These are phyloP conservation scores for Mustelus asterias DNA, from an alignment of 2,113 vertebrate species.

Conservation along the genomic window DNA sequence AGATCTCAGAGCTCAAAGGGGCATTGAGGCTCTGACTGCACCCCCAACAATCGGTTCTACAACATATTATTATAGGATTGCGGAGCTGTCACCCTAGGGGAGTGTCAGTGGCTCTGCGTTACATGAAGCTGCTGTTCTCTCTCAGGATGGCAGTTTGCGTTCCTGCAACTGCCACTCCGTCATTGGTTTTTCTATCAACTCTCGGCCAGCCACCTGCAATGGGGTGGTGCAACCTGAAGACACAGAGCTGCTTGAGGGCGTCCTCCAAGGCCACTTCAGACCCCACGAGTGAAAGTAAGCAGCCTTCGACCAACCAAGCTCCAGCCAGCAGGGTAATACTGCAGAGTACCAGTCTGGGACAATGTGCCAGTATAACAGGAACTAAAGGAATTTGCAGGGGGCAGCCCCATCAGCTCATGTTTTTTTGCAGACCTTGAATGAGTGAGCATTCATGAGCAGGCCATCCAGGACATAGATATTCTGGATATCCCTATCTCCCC, in stretches of 20 bases:
- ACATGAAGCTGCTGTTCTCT: too few relatives aligned
- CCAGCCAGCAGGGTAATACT: background rate
- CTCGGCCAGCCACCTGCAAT: background rate
- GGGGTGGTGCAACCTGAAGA: background rate
- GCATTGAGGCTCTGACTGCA: background rate
- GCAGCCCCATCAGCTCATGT: background rate
- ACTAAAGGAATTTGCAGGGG: background rate
- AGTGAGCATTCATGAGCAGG: background rate
- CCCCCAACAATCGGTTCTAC: too few relatives aligned
- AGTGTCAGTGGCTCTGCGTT: background rate
- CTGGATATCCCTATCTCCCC: background rate
- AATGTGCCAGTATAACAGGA: background rate
- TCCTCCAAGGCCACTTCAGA: background rate
- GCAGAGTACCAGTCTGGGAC: too few relatives aligned
- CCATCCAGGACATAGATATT: background rate
- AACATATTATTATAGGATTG: background rate
- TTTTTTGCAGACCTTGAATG: background rate
- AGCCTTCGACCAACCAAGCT: background rate
- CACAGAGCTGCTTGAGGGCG: background rate
- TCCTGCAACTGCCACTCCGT: background rate
- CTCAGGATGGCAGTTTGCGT: background rate
- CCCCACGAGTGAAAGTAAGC: background rate
- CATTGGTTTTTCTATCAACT: background rate
- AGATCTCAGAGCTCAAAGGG: background rate
- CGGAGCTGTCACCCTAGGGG: background rate